Evolutionary conservation across 2,113 vertebrate species (phyloP).

Genomic region (Danionella cerebrum): DNA sequence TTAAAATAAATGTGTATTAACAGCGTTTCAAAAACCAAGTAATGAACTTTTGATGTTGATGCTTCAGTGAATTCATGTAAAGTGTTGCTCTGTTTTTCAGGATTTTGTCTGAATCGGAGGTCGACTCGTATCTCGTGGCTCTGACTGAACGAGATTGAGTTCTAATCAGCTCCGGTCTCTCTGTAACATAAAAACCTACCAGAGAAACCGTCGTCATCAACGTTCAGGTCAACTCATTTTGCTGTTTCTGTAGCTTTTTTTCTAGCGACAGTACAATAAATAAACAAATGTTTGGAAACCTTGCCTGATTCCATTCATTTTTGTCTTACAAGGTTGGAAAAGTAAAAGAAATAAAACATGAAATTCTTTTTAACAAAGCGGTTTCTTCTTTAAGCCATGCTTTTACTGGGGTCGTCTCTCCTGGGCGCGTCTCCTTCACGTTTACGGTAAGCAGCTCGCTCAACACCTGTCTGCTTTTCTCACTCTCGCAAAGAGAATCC

Average conservation of each 20-base stretch:
- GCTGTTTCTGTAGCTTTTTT: constrained; percentile 39
- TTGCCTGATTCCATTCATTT: not conserved
- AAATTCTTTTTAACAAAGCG: too few species aligned
- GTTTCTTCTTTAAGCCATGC: too few species aligned
- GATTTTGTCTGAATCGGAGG: constrained; percentile 81
- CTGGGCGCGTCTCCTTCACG: not conserved
- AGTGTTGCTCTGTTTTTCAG: constrained; percentile 52
- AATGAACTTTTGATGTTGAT: too few species aligned
- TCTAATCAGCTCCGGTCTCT: not conserved
- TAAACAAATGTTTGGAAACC: constrained; percentile 32
- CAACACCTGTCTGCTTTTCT: not conserved
- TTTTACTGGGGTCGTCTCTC: too few species aligned
- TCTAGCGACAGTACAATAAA: constrained; percentile 49
- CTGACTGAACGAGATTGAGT: constrained; percentile 80
- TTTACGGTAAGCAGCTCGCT: not conserved
- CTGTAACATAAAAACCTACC: not conserved
- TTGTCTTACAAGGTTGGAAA: too few species aligned
- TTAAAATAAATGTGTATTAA: too few species aligned
- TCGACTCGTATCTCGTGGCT: constrained; percentile 78
- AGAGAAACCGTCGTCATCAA: constrained; percentile 13
- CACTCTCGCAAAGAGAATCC: not conserved
- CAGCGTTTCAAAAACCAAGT: too few species aligned
- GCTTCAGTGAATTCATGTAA: not conserved
- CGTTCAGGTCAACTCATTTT: constrained; percentile 17
- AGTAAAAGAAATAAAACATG: too few species aligned